Evolutionary conservation across 2,888 invertebrate species (phyloP), one percentile per base, ranked within the genome.

Genomic region (Rhabditoides inermis): DNA sequence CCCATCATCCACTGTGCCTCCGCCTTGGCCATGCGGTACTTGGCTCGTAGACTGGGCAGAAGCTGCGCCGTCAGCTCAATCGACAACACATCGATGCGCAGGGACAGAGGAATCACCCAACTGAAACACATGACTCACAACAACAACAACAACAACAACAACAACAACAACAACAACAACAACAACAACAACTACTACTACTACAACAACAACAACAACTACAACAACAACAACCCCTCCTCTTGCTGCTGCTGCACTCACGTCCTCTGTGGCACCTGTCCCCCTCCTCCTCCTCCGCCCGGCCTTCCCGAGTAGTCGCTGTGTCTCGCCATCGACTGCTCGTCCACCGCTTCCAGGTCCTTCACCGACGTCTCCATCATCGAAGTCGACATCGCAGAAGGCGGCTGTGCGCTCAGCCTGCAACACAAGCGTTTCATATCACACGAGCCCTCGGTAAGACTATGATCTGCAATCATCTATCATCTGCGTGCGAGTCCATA

Each of bases 21-120:
- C 6, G 95, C 90, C 73, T 88, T 86, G 72, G 90, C 90, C 88
- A 95, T 92, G 81, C 89, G 65, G 80, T 98, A 95, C 77, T 91
- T 90, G 0, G 94, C 94, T 81, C 89, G 89, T n/a, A 98, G 82
- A 0, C 94, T 94, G 0, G 95, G 95, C 64, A 98, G 78, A 37
- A 98, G 78, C 0, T 94, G 91, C 0, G 94, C 94, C 42, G 90
- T 91, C 55, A 95, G 85, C 65, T 89, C 88, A 52, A 95, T 53
- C 22, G n/a, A n/a, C n/a, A n/a, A n/a, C 7, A 32, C 39, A n/a
- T n/a, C n/a, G n/a, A n/a, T n/a, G n/a, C n/a, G n/a, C n/a, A n/a
- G n/a, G 32, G 7, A 32, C 15, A 10, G 7, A 32, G 10, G 15
- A 32, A 15, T 7, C 7, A 10, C 41, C 23, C 6, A 4, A 7